Percentiles rank a stretch among this genome's conserved stretches.
Conservation (phyloP, 2,113 vertebrate species). For the Falcunculus frontatus region DNA sequence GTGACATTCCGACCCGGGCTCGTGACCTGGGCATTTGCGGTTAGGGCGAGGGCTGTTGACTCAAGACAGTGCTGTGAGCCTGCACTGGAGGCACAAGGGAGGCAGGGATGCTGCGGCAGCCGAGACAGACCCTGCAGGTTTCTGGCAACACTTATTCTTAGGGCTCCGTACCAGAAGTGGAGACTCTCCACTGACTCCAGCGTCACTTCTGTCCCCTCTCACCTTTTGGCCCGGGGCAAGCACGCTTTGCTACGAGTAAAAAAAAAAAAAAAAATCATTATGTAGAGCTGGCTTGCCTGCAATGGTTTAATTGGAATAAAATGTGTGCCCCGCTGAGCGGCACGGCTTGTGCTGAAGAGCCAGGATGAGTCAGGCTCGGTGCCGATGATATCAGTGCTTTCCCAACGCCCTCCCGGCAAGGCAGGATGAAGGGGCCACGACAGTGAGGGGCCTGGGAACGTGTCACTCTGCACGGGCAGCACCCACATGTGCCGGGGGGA, state of each 20-base stretch:
- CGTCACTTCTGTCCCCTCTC: not conserved
- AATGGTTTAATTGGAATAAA: constrained; percentile 28
- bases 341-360: constrained; percentile 18
- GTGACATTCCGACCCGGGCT: not conserved
- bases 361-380: constrained; percentile 21
- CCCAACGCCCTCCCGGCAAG: not conserved
- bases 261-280: not conserved
- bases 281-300: not conserved
- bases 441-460: not conserved
- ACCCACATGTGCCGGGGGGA: rapidly evolving
- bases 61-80: not conserved
- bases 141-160: not conserved
- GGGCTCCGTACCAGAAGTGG: not conserved
- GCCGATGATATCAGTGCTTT: constrained; percentile 21
- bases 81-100: not conserved
- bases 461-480: not conserved
- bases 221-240: not conserved
- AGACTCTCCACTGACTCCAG: not conserved
- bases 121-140: not conserved
- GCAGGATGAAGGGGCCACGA: not conserved
- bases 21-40: not conserved
- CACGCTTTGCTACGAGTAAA: not conserved
- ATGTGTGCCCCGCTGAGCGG: not conserved
- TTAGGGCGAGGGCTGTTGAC: not conserved
- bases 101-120: not conserved